These are phyloP conservation scores for Bombus terrestris DNA, from an alignment of 1,140 invertebrate species.

Conservation along the genomic window DNA sequence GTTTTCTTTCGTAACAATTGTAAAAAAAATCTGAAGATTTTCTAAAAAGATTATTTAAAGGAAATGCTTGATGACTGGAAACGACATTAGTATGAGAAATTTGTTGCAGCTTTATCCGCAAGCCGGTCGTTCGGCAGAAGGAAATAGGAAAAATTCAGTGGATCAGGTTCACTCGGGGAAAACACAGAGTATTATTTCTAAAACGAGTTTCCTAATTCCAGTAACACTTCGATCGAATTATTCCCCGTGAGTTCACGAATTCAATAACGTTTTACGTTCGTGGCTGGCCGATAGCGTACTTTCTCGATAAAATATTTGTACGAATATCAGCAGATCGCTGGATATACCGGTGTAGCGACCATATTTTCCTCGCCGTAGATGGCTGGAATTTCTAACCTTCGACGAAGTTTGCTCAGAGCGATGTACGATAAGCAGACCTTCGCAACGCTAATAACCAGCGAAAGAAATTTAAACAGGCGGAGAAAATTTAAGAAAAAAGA, in stretches of 20 bases:
- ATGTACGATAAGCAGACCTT: neutral
- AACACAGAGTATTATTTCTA: neutral
- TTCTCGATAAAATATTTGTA: constrained; percentile 44
- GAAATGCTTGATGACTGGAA: neutral
- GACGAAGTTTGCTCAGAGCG: neutral
- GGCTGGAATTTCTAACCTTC: neutral
- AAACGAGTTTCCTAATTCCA: constrained; percentile 9
- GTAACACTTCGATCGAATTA: constrained; percentile 11
- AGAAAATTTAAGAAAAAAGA: neutral
- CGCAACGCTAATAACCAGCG: neutral
- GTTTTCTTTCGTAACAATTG: no score
- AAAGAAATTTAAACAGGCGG: neutral
- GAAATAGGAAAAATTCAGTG: neutral
- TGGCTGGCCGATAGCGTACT: neutral
- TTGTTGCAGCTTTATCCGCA: neutral
- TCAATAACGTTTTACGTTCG: constrained; percentile 34
- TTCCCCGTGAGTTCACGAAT: constrained; percentile 7
- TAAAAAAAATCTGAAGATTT: neutral
- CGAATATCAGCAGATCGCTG: constrained; percentile 29
- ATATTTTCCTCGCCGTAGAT: constrained; percentile 18
- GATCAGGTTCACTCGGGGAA: neutral
- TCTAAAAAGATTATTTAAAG: no score
- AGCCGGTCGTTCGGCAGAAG: neutral
- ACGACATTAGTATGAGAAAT: neutral
- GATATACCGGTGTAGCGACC: neutral